A percentile compares a stretch with the other conserved stretches of the same genome.
Evolutionary conservation across 1,140 invertebrate genomes (phyloP).

Genomic region (Drosophila saltans): DNA sequence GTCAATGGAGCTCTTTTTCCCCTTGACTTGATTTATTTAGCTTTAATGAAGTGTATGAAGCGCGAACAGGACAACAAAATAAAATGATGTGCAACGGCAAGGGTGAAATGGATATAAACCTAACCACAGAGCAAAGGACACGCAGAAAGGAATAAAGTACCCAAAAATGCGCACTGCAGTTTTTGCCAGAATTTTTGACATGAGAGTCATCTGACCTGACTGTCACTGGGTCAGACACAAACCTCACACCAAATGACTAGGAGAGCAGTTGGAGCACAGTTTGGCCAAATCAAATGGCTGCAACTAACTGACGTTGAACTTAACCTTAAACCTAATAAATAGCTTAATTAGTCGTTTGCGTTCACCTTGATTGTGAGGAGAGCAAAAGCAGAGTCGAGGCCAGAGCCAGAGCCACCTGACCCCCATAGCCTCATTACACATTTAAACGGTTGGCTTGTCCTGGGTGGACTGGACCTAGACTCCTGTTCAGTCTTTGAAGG

Average conservation of each 20-base stretch:
- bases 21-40: conserved; percentile 51
- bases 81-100: background rate
- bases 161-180: conserved; percentile 37
- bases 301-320: conserved; percentile 61
- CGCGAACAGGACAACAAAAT: conserved; percentile 19
- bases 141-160: conserved; percentile 14
- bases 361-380: conserved; percentile 45
- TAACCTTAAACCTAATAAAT: conserved; percentile 65
- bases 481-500: background rate
- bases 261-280: conserved; percentile 2
- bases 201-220: conserved; percentile 2
- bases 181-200: conserved; percentile 17
- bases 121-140: conserved; percentile 35
- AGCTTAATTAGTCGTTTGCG: conserved; percentile 56
- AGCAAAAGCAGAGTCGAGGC: background rate
- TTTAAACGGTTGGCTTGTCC: conserved; percentile 46
- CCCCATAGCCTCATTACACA: conserved; percentile 47
- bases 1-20: conserved; percentile 39
- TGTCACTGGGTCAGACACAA: conserved; percentile 3
- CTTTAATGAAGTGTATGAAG: conserved; percentile 54
- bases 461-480: background rate
- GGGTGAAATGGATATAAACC: conserved; percentile 18
- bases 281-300: conserved; percentile 40
- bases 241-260: conserved; percentile 10
- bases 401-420: conserved; percentile 39